Base-by-base conservation (phyloP, 2,888 invertebrate genomes). In the Trachelus troglodyta region DNA sequence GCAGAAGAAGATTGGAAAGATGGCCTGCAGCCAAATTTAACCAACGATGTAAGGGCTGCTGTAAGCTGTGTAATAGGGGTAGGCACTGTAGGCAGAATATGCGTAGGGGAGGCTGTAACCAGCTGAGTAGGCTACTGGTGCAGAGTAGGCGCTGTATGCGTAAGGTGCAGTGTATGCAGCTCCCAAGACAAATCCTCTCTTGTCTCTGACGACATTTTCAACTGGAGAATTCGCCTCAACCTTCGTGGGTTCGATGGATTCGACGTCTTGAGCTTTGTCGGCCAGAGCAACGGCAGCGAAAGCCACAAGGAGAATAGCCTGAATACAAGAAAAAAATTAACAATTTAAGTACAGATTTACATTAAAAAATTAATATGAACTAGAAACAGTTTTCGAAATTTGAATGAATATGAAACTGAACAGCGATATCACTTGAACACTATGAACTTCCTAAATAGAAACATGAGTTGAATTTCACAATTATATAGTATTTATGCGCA, bases 231-330 rank as follows among this genome's bases (percentile, higher is more conserved):
- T 71, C 6, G 75, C 71, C 34, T 77, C 77, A 11, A 31, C 69
- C 11, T 75, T 11, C 11, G 69, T 69, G n/a, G 74, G 69, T 37
- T 81, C 81, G 40, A 80, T 34, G 15, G 73, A 81, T 37, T 75
- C 74, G 33, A 40, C 80, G 30, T 73, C 75, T 77, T 79, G 77
- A 69, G 76, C 15, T 79, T 82, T 77, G n/a, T 82, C 85, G 12
- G 89, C 86, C 73, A 78, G 83, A 69, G 83, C 86, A 30, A 85
- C 79, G 80, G 88, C 88, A 79, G 87, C 83, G 80, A 89, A 77
- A 77, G 86, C 90, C 82, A 90, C 73, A 56, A 90, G 83, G 37
- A 85, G 79, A 79, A 88, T 74, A 80, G 83, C 85, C 90, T 90
- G 78, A 6, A 56, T 23, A 56, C 23, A 56, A n/a, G 69, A 12